Evolutionary conservation across 2,797 vertebrate species (phyloP).

Genomic region (Iguana delicatissima): DNA sequence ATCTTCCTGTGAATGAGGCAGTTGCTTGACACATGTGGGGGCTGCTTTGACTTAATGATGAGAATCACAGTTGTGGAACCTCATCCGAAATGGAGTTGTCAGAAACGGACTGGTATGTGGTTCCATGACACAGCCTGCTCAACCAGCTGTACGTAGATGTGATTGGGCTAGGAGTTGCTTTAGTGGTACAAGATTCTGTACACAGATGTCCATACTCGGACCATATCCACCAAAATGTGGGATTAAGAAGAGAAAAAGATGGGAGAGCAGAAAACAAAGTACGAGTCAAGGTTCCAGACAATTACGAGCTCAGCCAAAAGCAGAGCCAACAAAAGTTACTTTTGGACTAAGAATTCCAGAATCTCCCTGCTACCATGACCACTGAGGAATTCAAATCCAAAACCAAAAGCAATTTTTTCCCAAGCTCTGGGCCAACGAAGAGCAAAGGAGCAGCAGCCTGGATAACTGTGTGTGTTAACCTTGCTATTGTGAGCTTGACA

Average conservation of each 20-base stretch:
- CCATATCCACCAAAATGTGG: background rate
- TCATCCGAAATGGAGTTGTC: background rate
- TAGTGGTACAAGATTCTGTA: background rate
- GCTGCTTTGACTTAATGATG: background rate
- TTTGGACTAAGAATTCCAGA: background rate
- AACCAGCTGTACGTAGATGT: background rate
- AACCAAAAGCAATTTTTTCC: no score
- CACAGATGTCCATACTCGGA: background rate
- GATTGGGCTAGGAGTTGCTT: background rate
- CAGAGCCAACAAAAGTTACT: background rate
- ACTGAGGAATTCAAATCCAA: no score
- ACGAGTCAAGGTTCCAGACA: background rate
- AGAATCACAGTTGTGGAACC: background rate
- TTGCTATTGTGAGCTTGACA: background rate
- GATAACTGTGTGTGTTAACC: background rate
- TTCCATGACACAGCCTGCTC: background rate
- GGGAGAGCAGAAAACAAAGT: background rate
- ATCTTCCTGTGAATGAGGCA: constrained; percentile 34
- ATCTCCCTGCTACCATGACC: background rate
- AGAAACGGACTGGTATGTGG: background rate
- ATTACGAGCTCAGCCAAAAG: background rate
- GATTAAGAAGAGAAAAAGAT: background rate
- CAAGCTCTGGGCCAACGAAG: no score
- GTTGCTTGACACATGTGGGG: constrained; percentile 16
- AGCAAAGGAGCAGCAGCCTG: background rate